Evolutionary conservation across 2,888 invertebrate species (phyloP).

Genomic region (Agrochola lota): DNA sequence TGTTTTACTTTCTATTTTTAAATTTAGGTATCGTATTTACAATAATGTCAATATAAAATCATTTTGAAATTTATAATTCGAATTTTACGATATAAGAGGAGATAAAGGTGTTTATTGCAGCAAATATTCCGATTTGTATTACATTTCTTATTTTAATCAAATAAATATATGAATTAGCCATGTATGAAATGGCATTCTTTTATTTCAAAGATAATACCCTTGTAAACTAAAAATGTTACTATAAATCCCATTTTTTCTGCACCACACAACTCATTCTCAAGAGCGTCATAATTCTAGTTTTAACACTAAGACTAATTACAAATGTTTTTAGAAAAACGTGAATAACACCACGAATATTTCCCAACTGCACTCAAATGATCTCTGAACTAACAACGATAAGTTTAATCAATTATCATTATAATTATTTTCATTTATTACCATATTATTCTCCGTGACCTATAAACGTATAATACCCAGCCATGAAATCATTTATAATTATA

Average conservation of each 20-base stretch:
- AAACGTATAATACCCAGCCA: slow-evolving; percentile 33
- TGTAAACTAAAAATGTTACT: background rate
- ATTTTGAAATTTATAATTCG: too few species aligned
- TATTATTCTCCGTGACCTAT: slow-evolving; percentile 28
- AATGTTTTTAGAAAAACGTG: background rate
- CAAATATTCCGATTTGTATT: background rate
- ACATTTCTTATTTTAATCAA: background rate
- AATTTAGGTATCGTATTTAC: too few species aligned
- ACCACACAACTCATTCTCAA: background rate
- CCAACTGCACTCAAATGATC: slow-evolving; percentile 47
- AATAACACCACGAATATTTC: slow-evolving; percentile 6
- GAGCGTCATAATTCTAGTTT: background rate
- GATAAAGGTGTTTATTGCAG: background rate
- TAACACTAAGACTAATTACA: background rate
- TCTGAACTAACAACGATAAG: slow-evolving; percentile 45
- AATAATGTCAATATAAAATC: too few species aligned
- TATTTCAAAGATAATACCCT: background rate
- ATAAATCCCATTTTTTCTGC: background rate
- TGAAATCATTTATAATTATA: slow-evolving; percentile 45
- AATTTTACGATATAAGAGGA: too few species aligned
- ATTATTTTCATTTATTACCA: slow-evolving; percentile 13
- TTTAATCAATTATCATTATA: slow-evolving; percentile 4
- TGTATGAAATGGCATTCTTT: background rate
- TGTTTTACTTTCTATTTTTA: too few species aligned
- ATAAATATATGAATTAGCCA: background rate